phyloP scores from a whole-genome alignment of 2,888 invertebrate genomes.

The Adelphocoris suturalis region DNA sequence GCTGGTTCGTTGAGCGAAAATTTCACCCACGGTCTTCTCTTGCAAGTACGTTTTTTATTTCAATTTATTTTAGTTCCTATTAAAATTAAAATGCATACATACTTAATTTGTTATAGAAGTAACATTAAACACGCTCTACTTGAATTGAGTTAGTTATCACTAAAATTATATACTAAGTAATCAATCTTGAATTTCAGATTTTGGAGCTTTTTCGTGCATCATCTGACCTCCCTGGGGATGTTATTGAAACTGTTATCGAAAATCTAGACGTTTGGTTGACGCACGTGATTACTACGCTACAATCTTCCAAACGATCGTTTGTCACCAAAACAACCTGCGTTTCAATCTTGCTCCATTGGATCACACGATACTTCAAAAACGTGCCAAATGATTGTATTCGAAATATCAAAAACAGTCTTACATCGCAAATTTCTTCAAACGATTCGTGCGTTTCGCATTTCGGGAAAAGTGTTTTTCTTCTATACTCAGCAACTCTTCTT shows the following conservation, averaged over 20 bases:
- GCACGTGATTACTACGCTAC: conserved; percentile 16
- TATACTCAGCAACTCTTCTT: conserved; percentile 65
- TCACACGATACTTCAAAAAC: conserved; percentile 46
- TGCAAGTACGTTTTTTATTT: conserved; percentile 81
- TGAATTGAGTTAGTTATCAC: too few relatives aligned
- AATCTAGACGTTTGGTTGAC: conserved; percentile 60
- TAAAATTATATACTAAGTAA: too few relatives aligned
- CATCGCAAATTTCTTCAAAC: neutral
- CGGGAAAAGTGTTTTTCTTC: conserved; percentile 60
- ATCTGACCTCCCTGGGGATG: neutral
- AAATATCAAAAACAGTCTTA: conserved; percentile 40
- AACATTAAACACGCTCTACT: too few relatives aligned
- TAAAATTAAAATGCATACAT: too few relatives aligned
- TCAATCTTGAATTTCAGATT: conserved; percentile 33
- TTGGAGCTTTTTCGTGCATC: conserved; percentile 57
- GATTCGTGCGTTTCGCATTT: neutral
- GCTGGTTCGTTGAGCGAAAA: conserved; percentile 80
- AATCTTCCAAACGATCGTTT: conserved; percentile 48
- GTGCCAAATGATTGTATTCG: conserved; percentile 37
- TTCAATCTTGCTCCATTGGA: conserved; percentile 70
- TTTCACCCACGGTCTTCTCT: conserved; percentile 83
- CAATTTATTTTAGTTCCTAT: neutral
- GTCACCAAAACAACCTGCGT: conserved; percentile 69
- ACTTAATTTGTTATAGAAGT: too few relatives aligned
- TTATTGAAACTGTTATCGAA: conserved; percentile 23